Evolutionary conservation across 2,888 invertebrate species (phyloP).

Genomic region (Ashinkailepas kermadecensis): DNA sequence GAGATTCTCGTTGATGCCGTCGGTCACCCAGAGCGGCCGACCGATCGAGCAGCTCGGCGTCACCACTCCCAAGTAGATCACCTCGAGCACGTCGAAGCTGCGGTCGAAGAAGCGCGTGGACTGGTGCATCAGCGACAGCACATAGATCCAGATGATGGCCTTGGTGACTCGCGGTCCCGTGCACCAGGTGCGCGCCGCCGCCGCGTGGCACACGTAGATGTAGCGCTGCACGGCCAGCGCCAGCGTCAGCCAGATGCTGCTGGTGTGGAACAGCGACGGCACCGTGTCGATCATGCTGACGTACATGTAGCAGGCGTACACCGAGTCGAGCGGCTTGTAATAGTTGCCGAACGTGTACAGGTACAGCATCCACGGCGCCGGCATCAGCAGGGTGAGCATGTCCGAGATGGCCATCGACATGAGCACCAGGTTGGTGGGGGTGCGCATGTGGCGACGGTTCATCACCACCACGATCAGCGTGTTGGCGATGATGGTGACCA

Average conservation of each 20-base stretch:
- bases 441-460: slow-evolving; percentile 80
- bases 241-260: slow-evolving; percentile 87
- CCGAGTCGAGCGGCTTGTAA: slow-evolving; percentile 67
- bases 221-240: slow-evolving; percentile 86
- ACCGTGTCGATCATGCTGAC: slow-evolving; percentile 54
- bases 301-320: slow-evolving; percentile 69
- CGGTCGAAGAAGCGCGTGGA: slow-evolving; percentile 54
- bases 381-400: slow-evolving; percentile 83
- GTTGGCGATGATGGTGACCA: slow-evolving; percentile 83
- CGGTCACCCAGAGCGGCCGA: slow-evolving; percentile 62
- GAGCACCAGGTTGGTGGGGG: slow-evolving; percentile 83
- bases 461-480: slow-evolving; percentile 83
- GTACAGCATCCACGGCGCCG: slow-evolving; percentile 83
- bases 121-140: slow-evolving; percentile 73
- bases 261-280: slow-evolving; percentile 85
- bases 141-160: slow-evolving; percentile 67
- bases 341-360: slow-evolving; percentile 86
- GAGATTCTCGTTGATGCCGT: slow-evolving; percentile 57
- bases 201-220: slow-evolving; percentile 89
- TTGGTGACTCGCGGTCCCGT: slow-evolving; percentile 62
- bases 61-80: background rate
- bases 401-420: slow-evolving; percentile 95
- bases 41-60: slow-evolving; percentile 35
- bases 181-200: slow-evolving; percentile 69
- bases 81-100: slow-evolving; percentile 14